Evolutionary conservation across 2,888 invertebrate genomes (phyloP).

Genomic region (Stenodema calcarata): DNA sequence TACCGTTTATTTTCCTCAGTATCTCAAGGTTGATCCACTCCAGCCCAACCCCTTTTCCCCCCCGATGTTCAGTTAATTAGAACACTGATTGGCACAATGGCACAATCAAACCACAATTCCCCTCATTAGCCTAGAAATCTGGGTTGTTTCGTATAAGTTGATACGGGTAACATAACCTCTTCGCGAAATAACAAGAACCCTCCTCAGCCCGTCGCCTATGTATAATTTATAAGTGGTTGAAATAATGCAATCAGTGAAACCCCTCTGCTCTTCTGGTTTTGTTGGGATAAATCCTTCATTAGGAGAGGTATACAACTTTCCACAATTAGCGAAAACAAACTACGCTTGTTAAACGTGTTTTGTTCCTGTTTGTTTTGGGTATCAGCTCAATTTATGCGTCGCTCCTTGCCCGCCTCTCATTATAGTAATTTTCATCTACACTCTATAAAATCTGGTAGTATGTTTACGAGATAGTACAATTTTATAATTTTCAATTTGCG

Average conservation of each 20-base stretch:
- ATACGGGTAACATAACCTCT: background rate
- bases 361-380: background rate
- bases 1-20: too few relatives aligned
- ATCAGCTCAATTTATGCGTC: background rate
- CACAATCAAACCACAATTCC: slow-evolving; percentile 33
- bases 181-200: background rate
- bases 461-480: too few relatives aligned
- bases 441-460: too few relatives aligned
- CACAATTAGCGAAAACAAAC: slow-evolving; percentile 46
- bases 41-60: background rate
- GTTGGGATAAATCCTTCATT: slow-evolving; percentile 29
- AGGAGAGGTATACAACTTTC: slow-evolving; percentile 33
- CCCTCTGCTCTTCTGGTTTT: background rate
- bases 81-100: slow-evolving; percentile 25
- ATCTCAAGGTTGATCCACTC: background rate
- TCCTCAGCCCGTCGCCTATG: background rate
- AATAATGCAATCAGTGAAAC: slow-evolving; percentile 11
- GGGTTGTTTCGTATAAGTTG: background rate
- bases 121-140: slow-evolving; percentile 20
- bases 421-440: too few relatives aligned
- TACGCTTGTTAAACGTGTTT: slow-evolving; percentile 11
- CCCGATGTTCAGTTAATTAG: background rate
- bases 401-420: background rate
- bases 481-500: too few relatives aligned
- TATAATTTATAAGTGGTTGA: slow-evolving; percentile 14